phyloP scores from a whole-genome alignment of 1,140 invertebrate species.

The Drosophila albomicans region DNA sequence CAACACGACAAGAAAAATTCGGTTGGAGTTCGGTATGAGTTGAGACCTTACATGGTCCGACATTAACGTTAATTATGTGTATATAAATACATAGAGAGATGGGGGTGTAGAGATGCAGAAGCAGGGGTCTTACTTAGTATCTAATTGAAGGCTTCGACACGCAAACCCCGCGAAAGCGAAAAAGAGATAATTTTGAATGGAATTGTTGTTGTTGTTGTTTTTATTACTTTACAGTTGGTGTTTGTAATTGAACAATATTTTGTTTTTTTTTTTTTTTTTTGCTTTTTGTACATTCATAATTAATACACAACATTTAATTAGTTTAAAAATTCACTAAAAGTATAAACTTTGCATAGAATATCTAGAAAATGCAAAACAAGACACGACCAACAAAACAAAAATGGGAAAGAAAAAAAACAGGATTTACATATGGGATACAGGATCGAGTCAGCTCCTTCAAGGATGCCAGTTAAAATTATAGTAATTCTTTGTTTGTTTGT shows the following conservation, averaged over 20 bases:
- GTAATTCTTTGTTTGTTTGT: not conserved
- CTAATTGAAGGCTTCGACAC: constrained; percentile 16
- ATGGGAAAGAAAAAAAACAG: not conserved
- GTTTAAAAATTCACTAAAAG: constrained; percentile 40
- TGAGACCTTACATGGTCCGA: constrained; percentile 28
- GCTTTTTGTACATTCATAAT: constrained; percentile 50
- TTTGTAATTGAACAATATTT: constrained; percentile 48
- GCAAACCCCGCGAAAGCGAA: not conserved
- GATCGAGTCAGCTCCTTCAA: constrained; percentile 4
- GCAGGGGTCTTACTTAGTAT: not conserved
- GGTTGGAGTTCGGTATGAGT: constrained; percentile 4
- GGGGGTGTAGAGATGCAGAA: not conserved
- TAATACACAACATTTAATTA: constrained; percentile 56
- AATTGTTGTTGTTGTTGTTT: constrained; percentile 10
- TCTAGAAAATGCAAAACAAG: constrained; percentile 14
- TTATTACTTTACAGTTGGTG: constrained; percentile 32
- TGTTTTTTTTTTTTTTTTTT: constrained; percentile 33
- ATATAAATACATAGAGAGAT: not conserved
- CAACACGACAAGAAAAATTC: constrained; percentile 15
- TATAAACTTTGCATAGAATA: constrained; percentile 37
- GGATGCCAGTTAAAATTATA: constrained; percentile 32
- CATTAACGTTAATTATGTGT: constrained; percentile 35
- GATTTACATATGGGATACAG: not conserved
- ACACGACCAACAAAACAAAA: no score
- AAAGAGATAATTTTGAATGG: constrained; percentile 6